phyloP scores from a whole-genome alignment of 2,888 invertebrate species.

The Hedychridium roseum region DNA sequence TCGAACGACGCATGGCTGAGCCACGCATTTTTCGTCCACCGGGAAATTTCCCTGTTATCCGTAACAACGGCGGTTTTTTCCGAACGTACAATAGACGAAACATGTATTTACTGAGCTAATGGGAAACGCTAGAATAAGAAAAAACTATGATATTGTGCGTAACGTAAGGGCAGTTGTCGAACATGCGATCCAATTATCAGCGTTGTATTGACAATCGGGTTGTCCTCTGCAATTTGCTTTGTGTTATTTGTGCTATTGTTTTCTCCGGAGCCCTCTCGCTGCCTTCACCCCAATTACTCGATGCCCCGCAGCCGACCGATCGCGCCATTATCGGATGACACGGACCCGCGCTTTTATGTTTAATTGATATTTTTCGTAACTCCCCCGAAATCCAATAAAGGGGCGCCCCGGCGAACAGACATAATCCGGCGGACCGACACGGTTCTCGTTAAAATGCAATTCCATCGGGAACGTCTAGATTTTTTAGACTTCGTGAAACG shows the following conservation, averaged over 20 bases:
- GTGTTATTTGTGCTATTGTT: conserved; percentile 44
- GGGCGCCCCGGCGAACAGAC: conserved; percentile 47
- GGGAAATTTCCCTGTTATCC: too few relatives aligned
- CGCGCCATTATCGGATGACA: conserved; percentile 63
- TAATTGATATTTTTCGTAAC: conserved; percentile 64
- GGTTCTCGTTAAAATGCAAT: conserved; percentile 58
- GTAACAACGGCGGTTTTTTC: too few relatives aligned
- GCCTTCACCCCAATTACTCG: conserved; percentile 50
- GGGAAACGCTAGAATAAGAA: too few relatives aligned
- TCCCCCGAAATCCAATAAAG: conserved; percentile 53
- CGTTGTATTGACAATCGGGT: conserved; percentile 29
- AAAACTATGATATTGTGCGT: too few relatives aligned
- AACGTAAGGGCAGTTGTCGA: conserved; percentile 22
- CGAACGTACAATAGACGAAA: too few relatives aligned
- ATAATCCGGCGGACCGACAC: conserved; percentile 56
- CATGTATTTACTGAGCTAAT: too few relatives aligned
- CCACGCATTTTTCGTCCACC: too few relatives aligned
- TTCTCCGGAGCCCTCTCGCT: conserved; percentile 23
- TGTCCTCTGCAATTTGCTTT: conserved; percentile 43
- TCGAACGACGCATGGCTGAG: too few relatives aligned
- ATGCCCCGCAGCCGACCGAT: conserved; percentile 49
- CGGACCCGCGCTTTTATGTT: conserved; percentile 61
- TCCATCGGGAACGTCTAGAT: too few relatives aligned
- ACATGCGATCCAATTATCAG: conserved; percentile 35
- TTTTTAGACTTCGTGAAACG: too few relatives aligned